A percentile compares a stretch with the other conserved stretches of the same genome.
These are phyloP conservation scores for Tricholauxania praeusta DNA, from an alignment of 2,888 invertebrate species.

Conservation along the genomic window DNA sequence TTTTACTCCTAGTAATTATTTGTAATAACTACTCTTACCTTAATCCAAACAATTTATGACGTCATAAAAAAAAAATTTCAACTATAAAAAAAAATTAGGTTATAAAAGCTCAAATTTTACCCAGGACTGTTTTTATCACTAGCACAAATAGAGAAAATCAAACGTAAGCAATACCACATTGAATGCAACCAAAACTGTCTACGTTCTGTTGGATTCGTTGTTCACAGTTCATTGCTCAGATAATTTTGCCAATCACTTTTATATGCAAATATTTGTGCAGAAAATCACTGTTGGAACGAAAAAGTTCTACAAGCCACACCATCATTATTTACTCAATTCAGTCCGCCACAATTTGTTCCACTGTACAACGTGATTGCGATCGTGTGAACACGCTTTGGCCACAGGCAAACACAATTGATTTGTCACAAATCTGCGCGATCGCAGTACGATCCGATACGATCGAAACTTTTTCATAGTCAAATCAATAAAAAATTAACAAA, in stretches of 20 bases:
- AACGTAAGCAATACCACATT: neutral
- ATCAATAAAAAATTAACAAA: conserved; percentile 38
- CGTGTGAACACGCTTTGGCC: conserved; percentile 47
- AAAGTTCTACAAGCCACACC: conserved; percentile 7
- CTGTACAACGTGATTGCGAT: conserved; percentile 44
- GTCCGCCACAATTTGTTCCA: conserved; percentile 24
- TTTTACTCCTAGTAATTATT: too few species aligned
- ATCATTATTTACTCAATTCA: conserved; percentile 28
- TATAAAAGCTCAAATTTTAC: too few species aligned
- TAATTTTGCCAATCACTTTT: neutral
- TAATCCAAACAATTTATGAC: too few species aligned
- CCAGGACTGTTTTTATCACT: too few species aligned
- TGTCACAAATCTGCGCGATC: conserved; percentile 55
- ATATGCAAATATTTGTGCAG: conserved; percentile 31
- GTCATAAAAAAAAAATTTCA: too few species aligned
- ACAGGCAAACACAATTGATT: conserved; percentile 61
- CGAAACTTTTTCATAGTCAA: conserved; percentile 43
- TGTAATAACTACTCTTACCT: too few species aligned
- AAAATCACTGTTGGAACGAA: conserved; percentile 21
- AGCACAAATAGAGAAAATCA: too few species aligned
- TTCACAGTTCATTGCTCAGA: too few species aligned
- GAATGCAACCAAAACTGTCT: too few species aligned
- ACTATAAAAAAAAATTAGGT: too few species aligned
- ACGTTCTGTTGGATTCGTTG: neutral
- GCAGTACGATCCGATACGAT: conserved; percentile 39